Conservation (phyloP, 2,888 invertebrate species). For the Apotomis betuletana region DNA sequence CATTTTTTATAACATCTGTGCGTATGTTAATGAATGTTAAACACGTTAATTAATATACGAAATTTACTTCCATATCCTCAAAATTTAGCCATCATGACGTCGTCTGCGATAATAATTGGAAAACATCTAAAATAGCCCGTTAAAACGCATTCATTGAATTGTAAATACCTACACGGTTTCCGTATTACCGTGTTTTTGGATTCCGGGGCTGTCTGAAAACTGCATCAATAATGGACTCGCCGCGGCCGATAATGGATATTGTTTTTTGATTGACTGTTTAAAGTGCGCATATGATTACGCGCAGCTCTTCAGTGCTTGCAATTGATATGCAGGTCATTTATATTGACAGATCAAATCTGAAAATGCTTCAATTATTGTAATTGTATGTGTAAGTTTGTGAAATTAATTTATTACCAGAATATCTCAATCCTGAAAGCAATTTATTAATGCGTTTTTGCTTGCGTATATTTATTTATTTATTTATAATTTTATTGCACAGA, state of each 20-base stretch:
- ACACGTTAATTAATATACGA: too few species aligned
- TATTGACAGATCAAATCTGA: neutral
- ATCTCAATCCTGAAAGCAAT: too few species aligned
- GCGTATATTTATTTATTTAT: too few species aligned
- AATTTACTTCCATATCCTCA: too few species aligned
- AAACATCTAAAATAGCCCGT: constrained; percentile 49
- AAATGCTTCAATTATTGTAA: neutral
- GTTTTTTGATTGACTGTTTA: constrained; percentile 49
- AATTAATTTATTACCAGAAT: too few species aligned
- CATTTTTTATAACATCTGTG: too few species aligned
- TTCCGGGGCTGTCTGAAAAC: constrained; percentile 42
- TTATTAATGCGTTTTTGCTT: too few species aligned
- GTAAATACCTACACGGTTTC: constrained; percentile 62
- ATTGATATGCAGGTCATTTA: constrained; percentile 7
- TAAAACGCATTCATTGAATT: constrained; percentile 59
- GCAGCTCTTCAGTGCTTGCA: neutral
- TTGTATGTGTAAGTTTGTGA: neutral
- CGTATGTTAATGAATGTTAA: too few species aligned
- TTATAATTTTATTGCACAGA: too few species aligned
- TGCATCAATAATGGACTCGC: constrained; percentile 49
- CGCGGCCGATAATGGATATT: constrained; percentile 57
- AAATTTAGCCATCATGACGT: too few species aligned
- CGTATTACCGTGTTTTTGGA: constrained; percentile 55
- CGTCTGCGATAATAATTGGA: constrained; percentile 44
- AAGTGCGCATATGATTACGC: constrained; percentile 40